A percentile compares a stretch with the other conserved stretches of the same genome.
Conservation (phyloP, 2,113 vertebrate species). For the Chamaetylas fuelleborni region DNA sequence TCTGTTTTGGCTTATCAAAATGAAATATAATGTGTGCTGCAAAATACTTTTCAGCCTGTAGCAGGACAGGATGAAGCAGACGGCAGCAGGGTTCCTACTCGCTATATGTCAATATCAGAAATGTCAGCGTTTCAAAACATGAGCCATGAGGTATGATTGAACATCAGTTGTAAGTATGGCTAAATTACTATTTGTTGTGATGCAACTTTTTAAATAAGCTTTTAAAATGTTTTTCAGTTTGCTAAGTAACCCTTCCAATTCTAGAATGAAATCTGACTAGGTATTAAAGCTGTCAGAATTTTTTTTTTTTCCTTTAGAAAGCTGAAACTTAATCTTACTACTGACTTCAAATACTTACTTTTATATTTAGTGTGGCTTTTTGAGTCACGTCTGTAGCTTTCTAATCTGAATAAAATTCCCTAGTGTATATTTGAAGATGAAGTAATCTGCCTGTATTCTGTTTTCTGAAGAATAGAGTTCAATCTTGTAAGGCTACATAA, state of each 20-base stretch:
- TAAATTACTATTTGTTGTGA: background rate
- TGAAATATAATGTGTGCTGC: background rate
- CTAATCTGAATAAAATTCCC: background rate
- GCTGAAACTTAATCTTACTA: background rate
- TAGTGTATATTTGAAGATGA: background rate
- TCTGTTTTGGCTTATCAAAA: background rate
- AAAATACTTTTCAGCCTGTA: conserved; percentile 61
- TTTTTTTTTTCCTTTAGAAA: background rate
- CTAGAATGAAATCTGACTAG: background rate
- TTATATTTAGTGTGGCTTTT: background rate
- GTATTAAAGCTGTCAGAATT: background rate
- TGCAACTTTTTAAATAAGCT: background rate
- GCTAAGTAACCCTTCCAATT: background rate
- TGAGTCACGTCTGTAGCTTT: background rate
- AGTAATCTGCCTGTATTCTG: background rate
- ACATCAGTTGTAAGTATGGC: background rate
- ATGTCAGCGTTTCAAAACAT: conserved; percentile 46
- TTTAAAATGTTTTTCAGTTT: background rate
- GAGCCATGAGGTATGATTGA: conserved; percentile 68
- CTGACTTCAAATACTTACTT: background rate
- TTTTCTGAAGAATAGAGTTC: background rate
- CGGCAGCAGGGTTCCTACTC: background rate
- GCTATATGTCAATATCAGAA: conserved; percentile 54
- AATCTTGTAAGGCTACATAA: background rate
- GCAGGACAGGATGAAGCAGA: conserved; percentile 39